These are phyloP conservation scores for Lottia gigantea DNA, from an alignment of 2,888 invertebrate genomes.

Conservation along the genomic window DNA sequence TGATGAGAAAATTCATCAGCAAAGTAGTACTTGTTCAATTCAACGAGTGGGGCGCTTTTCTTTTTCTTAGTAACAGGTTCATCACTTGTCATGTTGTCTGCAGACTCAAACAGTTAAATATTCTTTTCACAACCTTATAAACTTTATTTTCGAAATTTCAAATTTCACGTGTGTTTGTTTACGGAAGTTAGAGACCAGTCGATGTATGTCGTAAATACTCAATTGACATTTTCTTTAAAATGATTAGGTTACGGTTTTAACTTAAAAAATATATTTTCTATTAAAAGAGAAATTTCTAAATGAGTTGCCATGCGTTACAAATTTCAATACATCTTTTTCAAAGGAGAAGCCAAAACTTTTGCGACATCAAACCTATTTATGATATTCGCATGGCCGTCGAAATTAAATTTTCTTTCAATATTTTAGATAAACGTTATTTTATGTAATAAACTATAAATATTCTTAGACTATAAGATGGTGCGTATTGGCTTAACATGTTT, in stretches of 20 bases:
- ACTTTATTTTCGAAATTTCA: too few relatives aligned
- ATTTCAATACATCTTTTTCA: not conserved
- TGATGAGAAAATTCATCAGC: not conserved
- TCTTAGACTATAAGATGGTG: too few relatives aligned
- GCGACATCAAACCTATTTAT: not conserved
- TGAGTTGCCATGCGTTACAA: too few relatives aligned
- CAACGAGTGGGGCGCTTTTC: not conserved
- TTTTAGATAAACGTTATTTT: too few relatives aligned
- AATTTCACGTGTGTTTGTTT: slow-evolving; percentile 2
- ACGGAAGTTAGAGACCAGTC: not conserved
- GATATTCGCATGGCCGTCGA: slow-evolving; percentile 6
- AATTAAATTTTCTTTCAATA: not conserved
- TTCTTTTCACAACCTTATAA: too few relatives aligned
- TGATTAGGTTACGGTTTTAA: too few relatives aligned
- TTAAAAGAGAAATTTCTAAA: too few relatives aligned
- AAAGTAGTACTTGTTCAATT: not conserved
- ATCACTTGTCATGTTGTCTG: not conserved
- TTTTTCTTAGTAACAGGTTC: slow-evolving; percentile 5
- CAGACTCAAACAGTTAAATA: not conserved
- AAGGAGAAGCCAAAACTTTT: not conserved
- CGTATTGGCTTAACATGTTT: too few relatives aligned
- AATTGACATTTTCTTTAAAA: too few relatives aligned
- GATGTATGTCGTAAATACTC: not conserved
- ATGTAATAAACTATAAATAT: too few relatives aligned
- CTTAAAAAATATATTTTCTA: too few relatives aligned